A percentile compares a stretch with the other conserved stretches of the same genome.
Evolutionary conservation across 2,113 vertebrate genomes (phyloP).

Genomic region (Saguinus midas): DNA sequence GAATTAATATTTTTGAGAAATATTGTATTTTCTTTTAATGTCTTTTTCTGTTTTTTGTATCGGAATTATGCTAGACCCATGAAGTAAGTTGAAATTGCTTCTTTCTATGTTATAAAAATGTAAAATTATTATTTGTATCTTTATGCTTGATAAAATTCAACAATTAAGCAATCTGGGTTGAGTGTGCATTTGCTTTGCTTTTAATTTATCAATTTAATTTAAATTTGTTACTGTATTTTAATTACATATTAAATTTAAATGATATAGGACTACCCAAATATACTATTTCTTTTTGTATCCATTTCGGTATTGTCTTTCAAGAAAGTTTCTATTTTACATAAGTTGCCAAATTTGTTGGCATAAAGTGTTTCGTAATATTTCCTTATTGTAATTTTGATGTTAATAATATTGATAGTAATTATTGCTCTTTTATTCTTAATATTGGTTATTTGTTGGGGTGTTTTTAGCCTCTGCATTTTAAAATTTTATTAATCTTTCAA

Average conservation of each 20-base stretch:
- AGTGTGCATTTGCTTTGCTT: not conserved
- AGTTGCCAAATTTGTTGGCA: not conserved
- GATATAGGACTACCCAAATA: not conserved
- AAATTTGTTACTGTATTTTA: not conserved
- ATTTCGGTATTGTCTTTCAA: slow-evolving; percentile 1
- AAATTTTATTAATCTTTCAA: not conserved
- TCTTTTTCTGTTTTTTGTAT: not conserved
- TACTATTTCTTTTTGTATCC: not conserved
- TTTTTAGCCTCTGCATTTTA: not conserved
- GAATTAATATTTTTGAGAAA: not conserved
- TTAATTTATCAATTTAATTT: slow-evolving; percentile 34
- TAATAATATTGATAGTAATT: not conserved
- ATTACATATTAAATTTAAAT: slow-evolving; percentile 2
- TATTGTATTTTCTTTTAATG: not conserved
- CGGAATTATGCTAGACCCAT: not conserved
- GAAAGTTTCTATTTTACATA: not conserved
- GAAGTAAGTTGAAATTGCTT: not conserved
- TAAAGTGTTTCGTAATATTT: not conserved
- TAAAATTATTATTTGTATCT: not conserved
- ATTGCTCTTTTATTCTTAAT: not conserved
- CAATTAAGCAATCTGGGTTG: not conserved
- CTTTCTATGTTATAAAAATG: not conserved
- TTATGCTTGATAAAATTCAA: not conserved
- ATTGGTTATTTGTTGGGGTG: not conserved
- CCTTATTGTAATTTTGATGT: not conserved